These are phyloP conservation scores for Prunella fulvescens DNA, from an alignment of 2,113 vertebrate species.

Conservation along the genomic window DNA sequence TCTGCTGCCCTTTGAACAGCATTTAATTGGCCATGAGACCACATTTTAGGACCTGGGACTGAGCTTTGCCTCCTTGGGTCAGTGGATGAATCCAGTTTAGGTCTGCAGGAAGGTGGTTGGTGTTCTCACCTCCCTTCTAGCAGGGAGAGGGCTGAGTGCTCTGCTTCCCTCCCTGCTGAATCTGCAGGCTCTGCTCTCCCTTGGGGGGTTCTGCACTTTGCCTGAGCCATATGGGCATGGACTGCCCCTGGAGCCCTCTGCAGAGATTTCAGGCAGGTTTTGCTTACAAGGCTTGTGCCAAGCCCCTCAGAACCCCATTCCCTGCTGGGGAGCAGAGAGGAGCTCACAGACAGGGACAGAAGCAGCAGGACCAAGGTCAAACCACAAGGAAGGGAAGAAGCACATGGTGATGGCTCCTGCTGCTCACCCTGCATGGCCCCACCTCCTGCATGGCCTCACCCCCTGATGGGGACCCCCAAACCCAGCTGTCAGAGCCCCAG, in stretches of 20 bases:
- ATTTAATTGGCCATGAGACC: conserved; percentile 27
- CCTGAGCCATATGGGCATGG: rapidly evolving
- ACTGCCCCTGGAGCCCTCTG: neutral
- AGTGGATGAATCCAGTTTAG: neutral
- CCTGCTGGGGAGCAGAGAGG: neutral
- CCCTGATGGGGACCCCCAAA: neutral
- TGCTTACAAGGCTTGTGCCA: neutral
- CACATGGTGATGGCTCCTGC: neutral
- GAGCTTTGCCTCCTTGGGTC: neutral
- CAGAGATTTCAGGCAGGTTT: neutral
- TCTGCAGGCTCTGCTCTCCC: neutral
- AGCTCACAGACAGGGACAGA: rapidly evolving
- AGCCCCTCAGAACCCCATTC: neutral
- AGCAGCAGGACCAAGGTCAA: neutral
- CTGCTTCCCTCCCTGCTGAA: neutral
- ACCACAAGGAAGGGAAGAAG: rapidly evolving
- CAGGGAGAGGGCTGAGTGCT: neutral
- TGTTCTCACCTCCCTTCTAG: neutral
- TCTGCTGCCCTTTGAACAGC: conserved; percentile 21
- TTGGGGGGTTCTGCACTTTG: neutral
- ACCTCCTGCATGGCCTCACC: neutral
- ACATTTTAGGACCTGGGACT: neutral
- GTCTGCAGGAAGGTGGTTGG: neutral
- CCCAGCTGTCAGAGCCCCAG: neutral
- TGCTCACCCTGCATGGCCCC: neutral